Percentiles rank a stretch among this genome's conserved stretches.
These are phyloP conservation scores for Phrynosoma blainvillii DNA, from an alignment of 2,113 vertebrate genomes.

Conservation along the genomic window DNA sequence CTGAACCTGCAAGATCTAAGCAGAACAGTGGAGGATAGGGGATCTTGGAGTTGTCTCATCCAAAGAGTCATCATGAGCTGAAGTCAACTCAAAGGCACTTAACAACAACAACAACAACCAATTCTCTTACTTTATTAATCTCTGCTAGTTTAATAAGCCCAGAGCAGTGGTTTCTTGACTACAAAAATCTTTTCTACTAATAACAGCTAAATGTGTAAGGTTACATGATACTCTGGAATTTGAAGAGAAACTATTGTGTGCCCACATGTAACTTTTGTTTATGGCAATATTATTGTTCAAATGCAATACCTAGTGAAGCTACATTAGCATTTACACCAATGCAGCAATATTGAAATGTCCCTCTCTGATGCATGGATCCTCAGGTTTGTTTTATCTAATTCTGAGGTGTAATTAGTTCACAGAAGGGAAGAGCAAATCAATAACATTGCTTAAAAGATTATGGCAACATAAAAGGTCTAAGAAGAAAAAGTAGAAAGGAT, in stretches of 20 bases:
- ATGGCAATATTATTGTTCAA: background rate
- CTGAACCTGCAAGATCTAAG: too few species aligned
- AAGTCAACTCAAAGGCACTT: too few species aligned
- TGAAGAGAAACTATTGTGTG: background rate
- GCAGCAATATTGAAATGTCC: background rate
- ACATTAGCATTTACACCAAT: background rate
- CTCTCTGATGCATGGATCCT: background rate
- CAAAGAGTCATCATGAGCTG: too few species aligned
- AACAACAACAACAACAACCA: too few species aligned
- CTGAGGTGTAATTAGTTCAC: background rate
- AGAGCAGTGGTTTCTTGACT: too few species aligned
- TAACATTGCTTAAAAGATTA: background rate
- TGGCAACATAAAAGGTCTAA: conserved; percentile 40
- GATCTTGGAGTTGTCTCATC: too few species aligned
- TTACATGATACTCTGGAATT: too few species aligned
- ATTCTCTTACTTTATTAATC: too few species aligned
- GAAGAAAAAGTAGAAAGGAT: conserved; percentile 26
- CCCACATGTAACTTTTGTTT: background rate
- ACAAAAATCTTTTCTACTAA: too few species aligned
- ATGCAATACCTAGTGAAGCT: background rate
- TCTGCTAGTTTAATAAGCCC: too few species aligned
- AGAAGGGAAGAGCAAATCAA: conserved; percentile 10
- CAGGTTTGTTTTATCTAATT: background rate
- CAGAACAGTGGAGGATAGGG: too few species aligned
- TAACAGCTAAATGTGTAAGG: too few species aligned